Conservation (phyloP, 2,113 vertebrate species). For the Edolisoma coerulescens region DNA sequence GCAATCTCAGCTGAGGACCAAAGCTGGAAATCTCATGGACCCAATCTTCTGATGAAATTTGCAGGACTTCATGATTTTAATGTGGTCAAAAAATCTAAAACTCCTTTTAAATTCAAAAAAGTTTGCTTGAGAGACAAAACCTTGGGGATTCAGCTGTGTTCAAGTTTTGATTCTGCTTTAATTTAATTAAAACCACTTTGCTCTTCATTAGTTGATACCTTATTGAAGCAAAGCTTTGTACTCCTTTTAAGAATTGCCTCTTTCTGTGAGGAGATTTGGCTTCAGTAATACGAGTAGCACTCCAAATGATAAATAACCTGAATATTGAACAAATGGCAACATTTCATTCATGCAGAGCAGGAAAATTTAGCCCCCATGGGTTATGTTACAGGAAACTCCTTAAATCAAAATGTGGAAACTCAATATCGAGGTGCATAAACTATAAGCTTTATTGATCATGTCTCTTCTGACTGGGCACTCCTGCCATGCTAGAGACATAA, state of each 20-base stretch:
- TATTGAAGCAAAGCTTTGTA: neutral
- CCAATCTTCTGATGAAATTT: neutral
- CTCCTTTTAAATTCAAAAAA: neutral
- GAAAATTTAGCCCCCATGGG: constrained; percentile 17
- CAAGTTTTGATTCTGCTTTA: neutral
- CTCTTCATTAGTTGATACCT: neutral
- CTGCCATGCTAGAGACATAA: neutral
- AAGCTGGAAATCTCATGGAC: neutral
- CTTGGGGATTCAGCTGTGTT: neutral
- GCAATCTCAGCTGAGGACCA: neutral
- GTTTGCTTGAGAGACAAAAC: neutral
- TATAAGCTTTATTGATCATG: constrained; percentile 38
- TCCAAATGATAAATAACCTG: constrained; percentile 28
- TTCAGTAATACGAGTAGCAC: neutral
- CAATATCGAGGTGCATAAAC: constrained; percentile 49
- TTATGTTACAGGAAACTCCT: constrained; percentile 27
- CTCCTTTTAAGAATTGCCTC: neutral
- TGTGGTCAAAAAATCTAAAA: neutral
- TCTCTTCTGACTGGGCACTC: neutral
- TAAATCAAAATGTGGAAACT: constrained; percentile 53
- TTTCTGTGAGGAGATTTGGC: neutral
- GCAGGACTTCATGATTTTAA: neutral
- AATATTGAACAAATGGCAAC: constrained; percentile 41
- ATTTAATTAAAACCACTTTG: neutral
- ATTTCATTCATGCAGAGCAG: constrained; percentile 11